Evolutionary conservation across 2,113 vertebrate species (phyloP), one percentile per base, ranked within the genome.

Genomic region (Scomber colias): DNA sequence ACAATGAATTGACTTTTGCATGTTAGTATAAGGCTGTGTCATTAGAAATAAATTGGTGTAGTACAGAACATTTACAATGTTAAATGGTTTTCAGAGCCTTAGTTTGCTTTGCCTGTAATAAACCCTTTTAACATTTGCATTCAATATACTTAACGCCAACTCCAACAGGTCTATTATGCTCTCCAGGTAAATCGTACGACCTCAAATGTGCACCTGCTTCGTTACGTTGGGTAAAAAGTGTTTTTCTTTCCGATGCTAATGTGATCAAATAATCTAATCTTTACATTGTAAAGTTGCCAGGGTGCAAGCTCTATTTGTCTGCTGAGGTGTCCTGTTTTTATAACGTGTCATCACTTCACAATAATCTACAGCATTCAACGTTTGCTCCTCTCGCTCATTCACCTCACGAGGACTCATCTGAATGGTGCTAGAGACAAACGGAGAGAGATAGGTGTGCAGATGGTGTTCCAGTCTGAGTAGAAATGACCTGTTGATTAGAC

Each of bases 401-500:
- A 64, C 48, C 57, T 73, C 61, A 40, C 53, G 55, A 51, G 14
- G 67, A 62, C 56, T 67, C 46, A 5, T 53, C 44, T 74, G 77
- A 79, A 66, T 27, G 60, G n/a, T 49, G 62, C 77, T 69, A 14
- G 40, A 72, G 57, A 61, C 16, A 27, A 27, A 27, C 24, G 3
- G 2, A 14, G 56, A 61, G 62, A 69, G 46, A 59, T 76, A 81
- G 81, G 81, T 85, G 73, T 78, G 60, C 21, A 80, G 46, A 48
- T 31, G 17, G n/a, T 3, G 17, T 68, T 87, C 9, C 4, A 54
- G 53, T 74, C 53, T 69, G 72, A 83, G 63, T 66, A 77, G 44
- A 82, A 77, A 79, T 59, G 31, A 82, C 48, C 66, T 82, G 69
- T 82, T 79, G 48, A 77, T 60, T 65, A 81, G 57, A 9, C 35